Conservation (phyloP, 1,140 invertebrate genomes). For the Monochamus saltuarius region DNA sequence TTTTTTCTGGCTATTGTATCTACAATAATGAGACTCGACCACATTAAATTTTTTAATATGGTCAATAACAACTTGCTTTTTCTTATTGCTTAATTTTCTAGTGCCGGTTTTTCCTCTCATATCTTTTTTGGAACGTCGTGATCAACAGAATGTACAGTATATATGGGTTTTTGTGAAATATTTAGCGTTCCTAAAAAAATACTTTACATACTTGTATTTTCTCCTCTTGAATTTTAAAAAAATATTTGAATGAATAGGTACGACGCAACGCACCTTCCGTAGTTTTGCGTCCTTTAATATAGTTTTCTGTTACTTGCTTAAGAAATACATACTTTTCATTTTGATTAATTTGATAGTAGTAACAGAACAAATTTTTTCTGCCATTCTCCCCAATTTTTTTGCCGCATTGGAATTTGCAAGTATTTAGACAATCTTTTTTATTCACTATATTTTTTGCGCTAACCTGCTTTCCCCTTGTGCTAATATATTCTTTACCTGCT, state of each 20-base stretch:
- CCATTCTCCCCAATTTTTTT: slow-evolving; percentile 4
- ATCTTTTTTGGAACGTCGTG: slow-evolving; percentile 9
- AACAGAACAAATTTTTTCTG: slow-evolving; percentile 6
- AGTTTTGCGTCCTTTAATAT: slow-evolving; percentile 14
- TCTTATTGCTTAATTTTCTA: slow-evolving; percentile 12
- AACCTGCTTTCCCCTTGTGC: slow-evolving; percentile 5
- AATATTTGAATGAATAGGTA: slow-evolving; percentile 4
- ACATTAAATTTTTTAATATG: slow-evolving; percentile 9
- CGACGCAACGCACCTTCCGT: slow-evolving; percentile 10
- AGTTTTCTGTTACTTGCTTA: slow-evolving; percentile 14
- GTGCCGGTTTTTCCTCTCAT: slow-evolving; percentile 7
- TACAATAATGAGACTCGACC: slow-evolving; percentile 19
- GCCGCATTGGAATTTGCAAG: slow-evolving; percentile 9
- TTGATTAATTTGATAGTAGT: slow-evolving; percentile 18
- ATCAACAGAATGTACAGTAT: slow-evolving; percentile 10
- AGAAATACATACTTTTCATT: slow-evolving; percentile 23
- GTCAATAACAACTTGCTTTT: slow-evolving; percentile 13
- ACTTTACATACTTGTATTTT: slow-evolving; percentile 7
- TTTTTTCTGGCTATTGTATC: slow-evolving; percentile 10
- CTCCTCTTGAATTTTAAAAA: slow-evolving; percentile 18
- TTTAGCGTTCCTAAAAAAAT: slow-evolving; percentile 9
- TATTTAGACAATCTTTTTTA: slow-evolving; percentile 17
- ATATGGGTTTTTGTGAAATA: slow-evolving; percentile 11
- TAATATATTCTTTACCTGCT: slow-evolving; percentile 16
- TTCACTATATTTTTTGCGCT: slow-evolving; percentile 4